phyloP scores from a whole-genome alignment of 2,113 vertebrate species.

The Rattus norvegicus region GRCr8 NC_086026.1:52855501-52856000 shows the following conservation, averaged over 20 bases:
- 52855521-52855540: not conserved
- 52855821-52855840: not conserved
- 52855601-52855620: not conserved
- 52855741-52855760: not conserved
- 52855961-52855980: constrained; percentile 28
- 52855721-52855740: not conserved
- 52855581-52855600: not conserved
- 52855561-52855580: not conserved
- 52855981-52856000: not conserved
- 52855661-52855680: not conserved
- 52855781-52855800: not conserved
- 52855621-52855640: not conserved
- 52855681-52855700: not conserved
- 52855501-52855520: not conserved
- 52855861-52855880: not conserved
- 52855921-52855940: too few species aligned
- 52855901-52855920: not conserved
- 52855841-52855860: not conserved
- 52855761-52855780: not conserved
- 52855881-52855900: not conserved
- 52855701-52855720: not conserved
- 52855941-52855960: not conserved
- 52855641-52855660: not conserved
- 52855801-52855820: not conserved
- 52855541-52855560: not conserved